Percentiles rank a stretch among this genome's conserved stretches.
Evolutionary conservation across 2,113 vertebrate genomes (phyloP).

Genomic region (Loxodonta africana): DNA sequence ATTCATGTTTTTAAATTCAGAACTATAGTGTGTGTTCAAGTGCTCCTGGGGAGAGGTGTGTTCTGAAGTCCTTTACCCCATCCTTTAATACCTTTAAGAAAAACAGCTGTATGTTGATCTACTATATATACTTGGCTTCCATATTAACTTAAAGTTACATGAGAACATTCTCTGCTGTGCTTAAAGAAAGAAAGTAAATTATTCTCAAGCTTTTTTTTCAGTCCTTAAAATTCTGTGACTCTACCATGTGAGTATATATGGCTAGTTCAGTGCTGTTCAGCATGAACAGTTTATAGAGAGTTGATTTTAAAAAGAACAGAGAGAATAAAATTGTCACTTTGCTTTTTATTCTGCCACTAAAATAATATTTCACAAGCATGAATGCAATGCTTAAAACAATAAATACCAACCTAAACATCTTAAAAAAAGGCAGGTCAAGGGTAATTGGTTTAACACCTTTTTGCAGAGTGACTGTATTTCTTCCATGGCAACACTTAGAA

Average conservation of each 20-base stretch:
- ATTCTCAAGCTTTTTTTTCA: background rate
- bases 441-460: constrained; percentile 43
- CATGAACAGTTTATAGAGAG: constrained; percentile 36
- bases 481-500: background rate
- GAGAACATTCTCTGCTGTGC: background rate
- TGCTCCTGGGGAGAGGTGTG: accelerated
- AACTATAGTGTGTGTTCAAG: background rate
- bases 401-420: constrained; percentile 17
- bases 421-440: constrained; percentile 72
- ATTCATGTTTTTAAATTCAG: background rate
- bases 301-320: background rate
- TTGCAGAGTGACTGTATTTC: background rate
- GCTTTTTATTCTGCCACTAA: constrained; percentile 61
- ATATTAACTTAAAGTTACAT: background rate
- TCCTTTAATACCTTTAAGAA: background rate
- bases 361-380: constrained; percentile 64
- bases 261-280: background rate
- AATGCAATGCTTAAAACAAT: constrained; percentile 63
- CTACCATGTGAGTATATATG: background rate
- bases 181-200: background rate
- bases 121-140: background rate
- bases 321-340: constrained; percentile 59
- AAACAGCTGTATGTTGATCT: background rate
- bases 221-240: constrained; percentile 15
- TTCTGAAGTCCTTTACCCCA: background rate